Percentiles rank a stretch among this genome's conserved stretches.
Conservation (phyloP, 2,888 invertebrate species). For the Papilio demoleus region DNA sequence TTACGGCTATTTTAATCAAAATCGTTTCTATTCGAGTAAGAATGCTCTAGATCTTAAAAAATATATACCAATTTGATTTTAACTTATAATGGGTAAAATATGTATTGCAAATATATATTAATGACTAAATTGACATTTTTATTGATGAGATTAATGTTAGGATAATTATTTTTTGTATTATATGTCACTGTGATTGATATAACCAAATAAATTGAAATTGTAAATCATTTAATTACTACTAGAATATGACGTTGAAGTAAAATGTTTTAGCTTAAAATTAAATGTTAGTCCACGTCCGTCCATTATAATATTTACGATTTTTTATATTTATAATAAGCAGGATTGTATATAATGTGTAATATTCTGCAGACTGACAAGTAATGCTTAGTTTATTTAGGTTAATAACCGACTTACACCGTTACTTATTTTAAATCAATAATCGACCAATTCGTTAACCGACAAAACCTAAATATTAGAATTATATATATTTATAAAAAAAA, state of each 20-base stretch:
- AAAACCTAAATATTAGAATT: background rate
- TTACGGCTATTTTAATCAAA: conserved; percentile 16
- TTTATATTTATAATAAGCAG: conserved; percentile 17
- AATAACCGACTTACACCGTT: conserved; percentile 17
- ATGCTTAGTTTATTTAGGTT: conserved; percentile 11
- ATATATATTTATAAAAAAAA: too few species aligned
- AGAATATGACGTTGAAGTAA: conserved; percentile 4
- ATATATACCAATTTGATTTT: conserved; percentile 4
- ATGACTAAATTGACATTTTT: conserved; percentile 12
- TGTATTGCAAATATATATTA: background rate
- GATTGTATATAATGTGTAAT: conserved; percentile 3
- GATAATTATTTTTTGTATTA: conserved; percentile 3
- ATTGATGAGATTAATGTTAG: conserved; percentile 11
- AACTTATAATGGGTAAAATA: background rate
- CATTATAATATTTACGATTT: conserved; percentile 18
- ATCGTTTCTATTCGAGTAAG: conserved; percentile 1
- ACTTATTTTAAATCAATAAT: background rate
- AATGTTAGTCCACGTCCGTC: conserved; percentile 18
- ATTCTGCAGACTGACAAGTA: conserved; percentile 33
- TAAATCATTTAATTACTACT: conserved; percentile 19
- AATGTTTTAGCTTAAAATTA: conserved; percentile 3
- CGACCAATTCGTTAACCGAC: background rate
- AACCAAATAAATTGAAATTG: conserved; percentile 49
- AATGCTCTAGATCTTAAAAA: background rate
- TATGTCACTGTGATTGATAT: conserved; percentile 51